Conservation (phyloP, 2,797 vertebrate species). For the Bradypus variegatus region DNA sequence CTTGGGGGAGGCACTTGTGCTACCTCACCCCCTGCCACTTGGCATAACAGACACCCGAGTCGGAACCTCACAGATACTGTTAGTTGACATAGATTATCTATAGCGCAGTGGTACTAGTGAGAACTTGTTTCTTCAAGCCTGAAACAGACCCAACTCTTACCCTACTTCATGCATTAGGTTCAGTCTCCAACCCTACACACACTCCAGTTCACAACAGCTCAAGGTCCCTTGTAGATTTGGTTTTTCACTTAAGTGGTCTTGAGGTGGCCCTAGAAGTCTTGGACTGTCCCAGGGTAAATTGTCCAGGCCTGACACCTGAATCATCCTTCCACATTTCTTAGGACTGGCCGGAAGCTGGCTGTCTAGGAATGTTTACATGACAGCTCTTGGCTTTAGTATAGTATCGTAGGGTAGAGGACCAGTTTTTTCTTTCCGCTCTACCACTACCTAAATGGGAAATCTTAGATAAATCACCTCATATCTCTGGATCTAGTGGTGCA, state of each 20-base stretch:
- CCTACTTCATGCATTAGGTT: neutral
- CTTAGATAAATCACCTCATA: neutral
- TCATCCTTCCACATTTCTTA: neutral
- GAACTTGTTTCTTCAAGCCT: neutral
- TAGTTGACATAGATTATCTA: neutral
- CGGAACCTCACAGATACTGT: neutral
- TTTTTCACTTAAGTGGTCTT: neutral
- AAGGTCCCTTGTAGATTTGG: neutral
- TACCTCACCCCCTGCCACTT: accelerated
- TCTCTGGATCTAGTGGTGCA: neutral
- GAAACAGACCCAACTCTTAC: neutral
- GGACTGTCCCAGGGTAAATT: neutral
- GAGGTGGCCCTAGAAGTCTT: neutral
- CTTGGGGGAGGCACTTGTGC: neutral
- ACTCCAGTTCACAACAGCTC: neutral
- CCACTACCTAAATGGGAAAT: neutral
- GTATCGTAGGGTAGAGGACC: neutral
- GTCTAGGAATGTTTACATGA: neutral
- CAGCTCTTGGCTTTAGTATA: neutral
- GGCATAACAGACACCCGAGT: neutral
- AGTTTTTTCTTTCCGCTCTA: neutral
- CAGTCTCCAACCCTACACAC: accelerated
- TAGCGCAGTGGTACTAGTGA: neutral
- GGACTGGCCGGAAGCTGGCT: neutral
- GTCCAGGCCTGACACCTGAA: neutral